Evolutionary conservation across 2,888 invertebrate species (phyloP).

Genomic region (Pardosa pseudoannulata): DNA sequence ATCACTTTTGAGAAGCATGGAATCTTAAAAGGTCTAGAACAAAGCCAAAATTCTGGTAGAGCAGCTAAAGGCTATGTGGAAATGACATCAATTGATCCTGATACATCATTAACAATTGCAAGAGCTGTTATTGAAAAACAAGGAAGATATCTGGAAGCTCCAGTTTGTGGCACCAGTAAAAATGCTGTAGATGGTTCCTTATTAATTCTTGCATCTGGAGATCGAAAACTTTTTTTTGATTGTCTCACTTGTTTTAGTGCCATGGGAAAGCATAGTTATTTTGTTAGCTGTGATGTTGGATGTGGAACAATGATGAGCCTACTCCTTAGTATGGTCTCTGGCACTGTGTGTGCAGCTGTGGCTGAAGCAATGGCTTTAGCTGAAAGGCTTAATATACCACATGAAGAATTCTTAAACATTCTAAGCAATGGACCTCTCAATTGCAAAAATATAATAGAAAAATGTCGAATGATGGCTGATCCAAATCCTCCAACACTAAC

Average conservation of each 20-base stretch:
- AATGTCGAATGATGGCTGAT: conserved; percentile 92
- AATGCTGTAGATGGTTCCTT: conserved; percentile 91
- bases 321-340: conserved; percentile 91
- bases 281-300: conserved; percentile 92
- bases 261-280: conserved; percentile 95
- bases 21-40: conserved; percentile 86
- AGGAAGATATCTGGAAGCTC: conserved; percentile 94
- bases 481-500: conserved; percentile 90
- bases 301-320: conserved; percentile 96
- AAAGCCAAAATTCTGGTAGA: conserved; percentile 74
- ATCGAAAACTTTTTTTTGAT: conserved; percentile 89
- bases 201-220: conserved; percentile 85
- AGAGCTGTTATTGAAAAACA: conserved; percentile 83
- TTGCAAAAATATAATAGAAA: conserved; percentile 88
- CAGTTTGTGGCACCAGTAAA: conserved; percentile 92
- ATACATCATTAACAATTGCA: conserved; percentile 93
- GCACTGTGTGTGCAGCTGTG: conserved; percentile 92
- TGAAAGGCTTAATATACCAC: conserved; percentile 91
- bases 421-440: conserved; percentile 89
- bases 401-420: conserved; percentile 92
- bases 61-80: conserved; percentile 93
- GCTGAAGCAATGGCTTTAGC: conserved; percentile 96
- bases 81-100: conserved; percentile 96
- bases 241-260: conserved; percentile 96
- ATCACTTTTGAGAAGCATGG: conserved; percentile 96